These are phyloP conservation scores for Agonum fuliginosum DNA, from an alignment of 2,888 invertebrate species.

Conservation along the genomic window DNA sequence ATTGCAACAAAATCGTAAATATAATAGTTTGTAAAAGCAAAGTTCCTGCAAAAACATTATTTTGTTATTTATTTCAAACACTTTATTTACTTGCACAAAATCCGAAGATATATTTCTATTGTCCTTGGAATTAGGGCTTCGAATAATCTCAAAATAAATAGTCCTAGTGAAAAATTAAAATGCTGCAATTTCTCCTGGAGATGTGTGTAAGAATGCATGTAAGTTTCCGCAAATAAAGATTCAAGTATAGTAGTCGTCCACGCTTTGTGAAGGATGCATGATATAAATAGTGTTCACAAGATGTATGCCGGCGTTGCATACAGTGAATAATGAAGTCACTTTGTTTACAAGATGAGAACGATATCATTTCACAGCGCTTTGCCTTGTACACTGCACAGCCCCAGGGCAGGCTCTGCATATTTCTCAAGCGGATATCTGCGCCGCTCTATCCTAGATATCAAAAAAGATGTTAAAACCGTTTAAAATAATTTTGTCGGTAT, in stretches of 20 bases:
- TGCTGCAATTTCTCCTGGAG: not conserved
- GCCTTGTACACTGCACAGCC: constrained; percentile 29
- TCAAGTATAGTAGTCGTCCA: not conserved
- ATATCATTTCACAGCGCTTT: constrained; percentile 33
- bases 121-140: not conserved
- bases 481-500: too few species aligned
- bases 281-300: constrained; percentile 4
- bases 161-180: constrained; percentile 22
- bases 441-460: too few species aligned
- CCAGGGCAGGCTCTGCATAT: too few species aligned
- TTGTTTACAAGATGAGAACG: constrained; percentile 33
- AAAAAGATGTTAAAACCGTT: too few species aligned
- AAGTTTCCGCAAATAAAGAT: constrained; percentile 21
- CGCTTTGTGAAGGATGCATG: constrained; percentile 5
- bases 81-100: too few species aligned
- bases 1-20: too few species aligned
- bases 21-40: too few species aligned
- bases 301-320: constrained; percentile 15
- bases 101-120: too few species aligned
- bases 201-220: constrained; percentile 34
- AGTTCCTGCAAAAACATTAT: too few species aligned
- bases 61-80: too few species aligned
- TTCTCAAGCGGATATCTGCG: too few species aligned
- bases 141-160: not conserved
- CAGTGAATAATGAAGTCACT: constrained; percentile 36